Percentiles rank a stretch among this genome's conserved stretches.
Conservation (phyloP, 1,140 invertebrate species). For the Aphis craccivora region DNA sequence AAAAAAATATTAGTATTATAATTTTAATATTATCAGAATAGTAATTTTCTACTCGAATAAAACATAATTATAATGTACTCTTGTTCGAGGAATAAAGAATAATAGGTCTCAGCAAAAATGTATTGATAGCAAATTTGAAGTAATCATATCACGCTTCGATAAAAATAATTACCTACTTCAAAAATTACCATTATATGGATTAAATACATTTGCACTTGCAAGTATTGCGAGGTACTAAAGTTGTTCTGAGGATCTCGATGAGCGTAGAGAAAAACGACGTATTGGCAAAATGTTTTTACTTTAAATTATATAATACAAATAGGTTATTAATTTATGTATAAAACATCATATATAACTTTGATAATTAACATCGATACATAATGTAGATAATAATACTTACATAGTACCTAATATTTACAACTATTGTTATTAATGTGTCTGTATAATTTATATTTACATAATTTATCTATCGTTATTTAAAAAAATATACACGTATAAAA, state of each 20-base stretch:
- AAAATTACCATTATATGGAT: background rate
- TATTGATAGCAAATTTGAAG: constrained; percentile 1
- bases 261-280: background rate
- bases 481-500: background rate
- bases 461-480: background rate
- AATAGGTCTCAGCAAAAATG: background rate
- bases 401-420: background rate
- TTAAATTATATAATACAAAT: background rate
- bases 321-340: background rate
- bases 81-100: background rate
- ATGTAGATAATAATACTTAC: background rate
- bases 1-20: background rate
- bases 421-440: background rate
- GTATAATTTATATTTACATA: background rate
- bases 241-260: background rate
- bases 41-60: background rate
- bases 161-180: background rate
- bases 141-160: background rate
- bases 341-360: background rate
- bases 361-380: background rate
- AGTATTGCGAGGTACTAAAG: background rate
- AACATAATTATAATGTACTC: background rate
- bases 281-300: background rate
- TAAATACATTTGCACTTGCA: background rate
- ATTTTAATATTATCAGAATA: background rate